A percentile compares a stretch with the other conserved stretches of the same genome.
These are phyloP conservation scores for Theocolax elegans DNA, from an alignment of 1,140 invertebrate species.

Conservation along the genomic window DNA sequence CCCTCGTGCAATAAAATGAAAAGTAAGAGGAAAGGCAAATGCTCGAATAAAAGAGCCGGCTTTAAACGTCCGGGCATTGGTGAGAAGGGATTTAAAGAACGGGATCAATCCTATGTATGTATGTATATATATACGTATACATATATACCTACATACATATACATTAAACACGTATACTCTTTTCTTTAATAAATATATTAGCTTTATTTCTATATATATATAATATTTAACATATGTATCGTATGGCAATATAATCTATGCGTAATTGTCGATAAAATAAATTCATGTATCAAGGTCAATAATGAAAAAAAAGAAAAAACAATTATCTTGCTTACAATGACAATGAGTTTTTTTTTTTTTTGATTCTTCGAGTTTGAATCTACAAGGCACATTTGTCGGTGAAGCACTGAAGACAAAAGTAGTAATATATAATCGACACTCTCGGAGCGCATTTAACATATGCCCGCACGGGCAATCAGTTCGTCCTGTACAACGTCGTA, in stretches of 20 bases:
- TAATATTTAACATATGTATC: slow-evolving; percentile 52
- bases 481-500: slow-evolving; percentile 20
- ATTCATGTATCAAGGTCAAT: slow-evolving; percentile 46
- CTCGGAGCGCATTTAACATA: not conserved
- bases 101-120: too few relatives aligned
- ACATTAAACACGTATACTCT: not conserved
- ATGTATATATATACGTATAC: too few relatives aligned
- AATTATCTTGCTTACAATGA: not conserved
- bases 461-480: slow-evolving; percentile 1
- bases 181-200: slow-evolving; percentile 63
- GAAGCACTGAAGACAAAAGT: slow-evolving; percentile 5
- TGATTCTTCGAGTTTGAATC: slow-evolving; percentile 36
- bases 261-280: slow-evolving; percentile 50
- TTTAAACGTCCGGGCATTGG: not conserved
- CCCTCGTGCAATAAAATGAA: slow-evolving; percentile 39
- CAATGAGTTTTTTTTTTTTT: not conserved
- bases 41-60: slow-evolving; percentile 27
- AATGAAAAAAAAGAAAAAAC: slow-evolving; percentile 31
- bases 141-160: too few relatives aligned
- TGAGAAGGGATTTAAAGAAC: too few relatives aligned
- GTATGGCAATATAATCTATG: slow-evolving; percentile 46
- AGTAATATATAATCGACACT: slow-evolving; percentile 21
- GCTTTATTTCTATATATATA: slow-evolving; percentile 55
- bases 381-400: slow-evolving; percentile 51
- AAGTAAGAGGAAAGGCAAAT: slow-evolving; percentile 22